Base-by-base conservation (phyloP, 1,140 invertebrate genomes). In the Holcopasites calliopsidis region DNA sequence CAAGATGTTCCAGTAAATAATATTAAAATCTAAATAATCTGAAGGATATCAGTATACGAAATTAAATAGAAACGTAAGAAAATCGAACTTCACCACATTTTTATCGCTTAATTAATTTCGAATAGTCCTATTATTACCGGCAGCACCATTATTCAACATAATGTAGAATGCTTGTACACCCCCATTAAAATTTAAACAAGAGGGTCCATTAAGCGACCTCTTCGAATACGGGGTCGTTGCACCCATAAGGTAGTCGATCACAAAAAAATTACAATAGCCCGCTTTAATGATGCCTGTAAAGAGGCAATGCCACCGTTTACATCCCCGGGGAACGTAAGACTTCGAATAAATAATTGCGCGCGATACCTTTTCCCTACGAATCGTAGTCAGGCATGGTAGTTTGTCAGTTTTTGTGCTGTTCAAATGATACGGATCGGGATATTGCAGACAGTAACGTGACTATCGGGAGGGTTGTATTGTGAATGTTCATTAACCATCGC, bases 351-450 rank as follows among this genome's bases (percentile, higher is more conserved):
- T n/a, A n/a, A n/a, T 71, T 62, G 69, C 28, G 18, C 69, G 57
- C 54, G 57, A 62, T 71, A 71, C 38, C 69, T 62, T 62, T 50
- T 33, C 69, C 42, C 57, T 71, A 69, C 44, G 21, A 50, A 6
- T 62, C 69, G 62, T 62, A 50, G 69, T 62, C 33, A 50, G 33
- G 16, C 42, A 61, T 40, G 42, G 16, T 57, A 71, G 47, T 49
- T 65, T 73, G 60, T 73, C 35, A 52, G 60, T 60, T 65, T 73
- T 65, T 73, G 49, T 73, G 38, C 7, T 28, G n/a, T 23, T 73
- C 49, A 64, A 65, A 73, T 65, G 60, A 73, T 54, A 73, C 40
- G 69, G 57, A 62, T 73, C 70, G 58, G 49, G 52, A 73, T 64
- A 64, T 73, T 26, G 69, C 62, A 73, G 49, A 8, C 38, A 54